Conservation (phyloP, 92 coral and sea anemone genomes). For the Muricea muricata region DNA sequence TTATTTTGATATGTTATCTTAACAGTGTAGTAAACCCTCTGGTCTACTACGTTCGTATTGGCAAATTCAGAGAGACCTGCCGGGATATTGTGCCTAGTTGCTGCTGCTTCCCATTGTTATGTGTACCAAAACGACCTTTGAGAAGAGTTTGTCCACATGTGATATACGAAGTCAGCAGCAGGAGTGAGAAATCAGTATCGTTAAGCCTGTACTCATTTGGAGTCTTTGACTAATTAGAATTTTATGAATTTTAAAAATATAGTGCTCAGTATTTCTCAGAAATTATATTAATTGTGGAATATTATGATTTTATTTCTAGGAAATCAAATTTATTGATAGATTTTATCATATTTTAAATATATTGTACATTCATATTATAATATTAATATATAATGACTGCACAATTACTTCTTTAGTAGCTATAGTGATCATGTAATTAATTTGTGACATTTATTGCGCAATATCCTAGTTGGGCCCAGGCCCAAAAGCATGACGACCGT, state of each 20-base stretch:
- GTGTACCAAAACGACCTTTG: conserved; percentile 92
- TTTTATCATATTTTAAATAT: not conserved
- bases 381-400: no score
- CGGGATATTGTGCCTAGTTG: conserved; percentile 92
- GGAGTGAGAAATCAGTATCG: conserved; percentile 68
- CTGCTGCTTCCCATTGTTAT: conserved; percentile 81
- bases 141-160: conserved; percentile 95
- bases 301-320: not conserved
- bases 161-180: conserved; percentile 86
- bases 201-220: conserved; percentile 27
- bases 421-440: not conserved
- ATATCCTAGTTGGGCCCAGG: not conserved
- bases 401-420: no score
- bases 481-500: not conserved
- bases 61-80: conserved; percentile 95
- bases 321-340: not conserved
- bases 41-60: conserved; percentile 86
- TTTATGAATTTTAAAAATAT: not conserved
- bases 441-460: conserved; percentile 18
- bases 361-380: not conserved
- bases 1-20: conserved; percentile 81
- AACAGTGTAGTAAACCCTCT: conserved; percentile 89
- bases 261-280: not conserved
- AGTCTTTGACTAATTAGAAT: conserved; percentile 7
- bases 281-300: not conserved